These are phyloP conservation scores for Ormyrus thymus DNA, from an alignment of 2,888 invertebrate genomes.

Conservation along the genomic window DNA sequence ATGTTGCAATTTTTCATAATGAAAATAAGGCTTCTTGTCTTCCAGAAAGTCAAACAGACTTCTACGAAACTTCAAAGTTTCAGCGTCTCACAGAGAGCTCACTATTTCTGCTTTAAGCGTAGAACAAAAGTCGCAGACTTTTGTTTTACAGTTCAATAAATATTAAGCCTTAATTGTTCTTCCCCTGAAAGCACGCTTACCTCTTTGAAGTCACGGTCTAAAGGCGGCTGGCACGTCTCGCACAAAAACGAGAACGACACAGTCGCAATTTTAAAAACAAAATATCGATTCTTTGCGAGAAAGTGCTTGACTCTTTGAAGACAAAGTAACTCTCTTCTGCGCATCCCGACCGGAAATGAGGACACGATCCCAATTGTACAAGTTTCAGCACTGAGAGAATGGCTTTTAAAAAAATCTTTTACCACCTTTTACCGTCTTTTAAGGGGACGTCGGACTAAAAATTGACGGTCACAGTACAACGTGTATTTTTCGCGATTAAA, in stretches of 20 bases:
- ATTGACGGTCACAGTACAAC: too few relatives aligned
- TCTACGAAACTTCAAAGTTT: too few relatives aligned
- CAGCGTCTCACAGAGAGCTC: too few relatives aligned
- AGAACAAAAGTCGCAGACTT: too few relatives aligned
- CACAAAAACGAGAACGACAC: neutral
- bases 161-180: too few relatives aligned
- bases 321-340: slow-evolving; percentile 16
- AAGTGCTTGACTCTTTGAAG: slow-evolving; percentile 22
- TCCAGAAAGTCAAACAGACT: too few relatives aligned
- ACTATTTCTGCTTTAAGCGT: too few relatives aligned
- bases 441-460: too few relatives aligned
- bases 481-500: too few relatives aligned
- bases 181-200: neutral
- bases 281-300: slow-evolving; percentile 23
- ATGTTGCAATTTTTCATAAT: too few relatives aligned
- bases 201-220: neutral
- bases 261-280: slow-evolving; percentile 14
- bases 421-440: neutral
- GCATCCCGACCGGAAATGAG: neutral
- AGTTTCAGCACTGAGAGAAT: slow-evolving; percentile 5
- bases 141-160: too few relatives aligned
- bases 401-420: slow-evolving; percentile 10
- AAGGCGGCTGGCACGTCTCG: neutral
- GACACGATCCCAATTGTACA: neutral
- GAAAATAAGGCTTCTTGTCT: too few relatives aligned